Evolutionary conservation across 2,888 invertebrate genomes (phyloP), one percentile per base, ranked within the genome.

Genomic region (Tuberolachnus salignus): DNA sequence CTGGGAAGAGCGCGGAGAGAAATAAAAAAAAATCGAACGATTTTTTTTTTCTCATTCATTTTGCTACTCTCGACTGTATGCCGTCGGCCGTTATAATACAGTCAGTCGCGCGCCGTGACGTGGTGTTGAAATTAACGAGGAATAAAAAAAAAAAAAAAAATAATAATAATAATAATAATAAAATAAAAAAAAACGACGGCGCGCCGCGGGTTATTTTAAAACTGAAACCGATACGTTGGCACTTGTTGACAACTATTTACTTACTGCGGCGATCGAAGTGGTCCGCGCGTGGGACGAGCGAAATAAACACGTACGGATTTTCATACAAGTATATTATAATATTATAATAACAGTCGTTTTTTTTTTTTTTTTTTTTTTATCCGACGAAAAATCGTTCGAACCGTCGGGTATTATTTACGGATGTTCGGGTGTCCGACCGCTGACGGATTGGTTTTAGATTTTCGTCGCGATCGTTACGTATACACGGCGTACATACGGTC

Each of bases 121-220:
- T 26, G 59, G 71, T 26, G 59, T 72, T 61, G 26, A 72, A 72
- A 72, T 61, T 61, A 61, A 61, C 72, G 61, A 61, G 14, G 49
- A 34, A n/a, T n/a, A n/a, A n/a, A n/a, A n/a, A n/a, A n/a, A 72
- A 63, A 72, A 44, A 53, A 26, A 63, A 23, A n/a, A n/a, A n/a
- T n/a, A n/a, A n/a, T n/a, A n/a, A n/a, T n/a, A n/a, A n/a, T n/a
- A n/a, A n/a, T n/a, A n/a, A n/a, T n/a, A n/a, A n/a, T n/a, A n/a
- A n/a, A n/a, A n/a, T n/a, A n/a, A 72, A 63, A 72, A 44, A 53
- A 26, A 63, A 23, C n/a, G 13, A 34, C 34, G 34, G 16, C 19
- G 10, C 19, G 49, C 59, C 49, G 51, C 34, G 21, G 63, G 73
- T 73, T 73, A 73, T 73, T 73, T 73, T 73, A 51, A 63, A 51